Percentiles rank a stretch among this genome's conserved stretches.
These are phyloP conservation scores for Conus betulinus DNA, from an alignment of 1,140 invertebrate species.

Conservation along the genomic window DNA sequence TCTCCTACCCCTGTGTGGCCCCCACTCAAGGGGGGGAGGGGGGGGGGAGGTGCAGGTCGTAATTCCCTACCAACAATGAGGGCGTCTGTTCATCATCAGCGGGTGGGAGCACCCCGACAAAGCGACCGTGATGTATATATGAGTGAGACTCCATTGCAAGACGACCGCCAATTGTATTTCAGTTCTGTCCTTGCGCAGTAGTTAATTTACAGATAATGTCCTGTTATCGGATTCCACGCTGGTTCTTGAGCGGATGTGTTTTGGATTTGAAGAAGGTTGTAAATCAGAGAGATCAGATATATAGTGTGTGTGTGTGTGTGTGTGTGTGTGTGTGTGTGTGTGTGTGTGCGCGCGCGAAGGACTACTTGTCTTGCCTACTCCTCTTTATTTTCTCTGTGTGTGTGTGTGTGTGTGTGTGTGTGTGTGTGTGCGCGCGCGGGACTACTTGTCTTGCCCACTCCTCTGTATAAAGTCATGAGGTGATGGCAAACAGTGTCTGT, in stretches of 20 bases:
- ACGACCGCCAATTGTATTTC: not conserved
- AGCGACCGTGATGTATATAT: not conserved
- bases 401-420: too few relatives aligned
- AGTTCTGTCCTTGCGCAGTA: not conserved
- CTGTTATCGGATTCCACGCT: too few relatives aligned
- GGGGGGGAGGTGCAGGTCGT: too few relatives aligned
- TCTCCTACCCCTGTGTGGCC: not conserved
- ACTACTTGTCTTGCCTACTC: too few relatives aligned
- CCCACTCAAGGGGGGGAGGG: not conserved
- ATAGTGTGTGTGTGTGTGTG: not conserved
- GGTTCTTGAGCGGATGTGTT: too few relatives aligned
- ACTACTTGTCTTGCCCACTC: not conserved
- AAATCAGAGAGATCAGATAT: not conserved
- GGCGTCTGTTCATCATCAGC: not conserved
- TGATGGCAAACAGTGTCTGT: too few relatives aligned
- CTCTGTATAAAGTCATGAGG: not conserved
- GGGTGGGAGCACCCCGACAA: not conserved
- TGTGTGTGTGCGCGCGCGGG: too few relatives aligned
- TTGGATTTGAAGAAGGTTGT: not conserved
- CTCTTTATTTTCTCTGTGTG: too few relatives aligned
- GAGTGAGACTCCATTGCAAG: not conserved
- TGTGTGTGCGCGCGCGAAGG: too few relatives aligned
- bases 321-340: too few relatives aligned
- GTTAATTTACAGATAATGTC: constrained; percentile 2
- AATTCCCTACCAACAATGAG: constrained; percentile 4